Evolutionary conservation across 2,888 invertebrate species (phyloP), one percentile per base, ranked within the genome.

Genomic region (Anarsia innoxiella): DNA sequence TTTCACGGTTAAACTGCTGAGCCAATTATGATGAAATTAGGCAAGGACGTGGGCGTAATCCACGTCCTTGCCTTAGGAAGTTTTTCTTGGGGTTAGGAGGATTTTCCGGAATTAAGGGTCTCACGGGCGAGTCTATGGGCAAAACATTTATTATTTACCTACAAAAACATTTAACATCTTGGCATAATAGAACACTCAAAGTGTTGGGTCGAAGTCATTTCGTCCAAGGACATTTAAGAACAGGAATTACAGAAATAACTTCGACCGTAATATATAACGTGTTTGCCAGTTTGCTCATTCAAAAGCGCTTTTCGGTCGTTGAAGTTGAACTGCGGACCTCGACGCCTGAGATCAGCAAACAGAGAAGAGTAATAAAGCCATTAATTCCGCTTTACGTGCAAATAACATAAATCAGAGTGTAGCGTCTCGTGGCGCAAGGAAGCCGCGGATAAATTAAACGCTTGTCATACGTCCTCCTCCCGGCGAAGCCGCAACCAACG

Each of bases 331-430:
- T 23, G 59, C 61, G 59, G 49, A 61, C 64, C 66, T 63, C 61
- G 58, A 61, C 59, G 59, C 63, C 56, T 58, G 67, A 71, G 74
- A 77, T 76, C 68, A 73, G 64, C 71, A 82, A 77, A 80, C 76
- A 78, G 71, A 67, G 75, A 73, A 76, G 76, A 74, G 75, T 82
- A 79, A 78, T 79, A 80, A 79, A 77, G 77, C 74, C 79, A 82
- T 83, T 83, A 83, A 83, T 83, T 83, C 76, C 74, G 76, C 76
- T 80, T 78, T 77, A 77, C 74, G 76, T 77, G 78, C 76, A 82
- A 83, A 80, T 76, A 80, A 77, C 80, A 82, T 83, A 83, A 83
- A 84, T 84, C 82, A 83, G 78, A 70, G 62, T 73, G 72, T 66
- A 73, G 65, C 70, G 68, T 66, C 65, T 66, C 69, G 69, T 66